Evolutionary conservation across 2,797 vertebrate genomes (phyloP).

Genomic region (Hypotaenidia okinawae): DNA sequence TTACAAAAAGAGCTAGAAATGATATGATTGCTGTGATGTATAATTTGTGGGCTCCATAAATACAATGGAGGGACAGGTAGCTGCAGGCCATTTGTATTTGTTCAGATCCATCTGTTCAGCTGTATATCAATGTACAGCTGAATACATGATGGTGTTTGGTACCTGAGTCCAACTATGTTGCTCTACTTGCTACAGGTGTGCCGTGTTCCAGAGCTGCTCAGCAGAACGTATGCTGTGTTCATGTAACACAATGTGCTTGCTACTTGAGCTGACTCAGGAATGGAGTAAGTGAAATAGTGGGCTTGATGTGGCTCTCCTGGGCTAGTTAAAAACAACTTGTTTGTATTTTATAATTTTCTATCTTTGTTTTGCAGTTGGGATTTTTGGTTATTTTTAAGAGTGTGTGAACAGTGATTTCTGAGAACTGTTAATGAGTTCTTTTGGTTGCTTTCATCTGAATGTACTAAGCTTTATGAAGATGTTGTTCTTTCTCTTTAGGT

Average conservation of each 20-base stretch:
- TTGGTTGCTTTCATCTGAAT: neutral
- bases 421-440: neutral
- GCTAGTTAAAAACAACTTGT: neutral
- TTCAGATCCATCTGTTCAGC: neutral
- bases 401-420: neutral
- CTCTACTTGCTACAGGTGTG: neutral
- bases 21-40: neutral
- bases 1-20: neutral
- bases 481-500: neutral
- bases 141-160: neutral
- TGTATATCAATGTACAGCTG: neutral
- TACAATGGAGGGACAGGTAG: neutral
- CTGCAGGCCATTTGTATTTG: neutral
- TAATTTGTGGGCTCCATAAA: neutral
- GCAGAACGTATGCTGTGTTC: neutral
- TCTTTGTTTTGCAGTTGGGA: neutral
- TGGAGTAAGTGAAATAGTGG: neutral
- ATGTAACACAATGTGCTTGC: accelerated
- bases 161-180: neutral
- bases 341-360: neutral
- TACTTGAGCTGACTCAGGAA: neutral
- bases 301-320: neutral
- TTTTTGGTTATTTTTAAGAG: neutral
- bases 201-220: neutral
- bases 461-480: neutral